Base-by-base conservation (phyloP, 37 sponge, comb jelly and placozoan species). In the Spongia lamella region DNA sequence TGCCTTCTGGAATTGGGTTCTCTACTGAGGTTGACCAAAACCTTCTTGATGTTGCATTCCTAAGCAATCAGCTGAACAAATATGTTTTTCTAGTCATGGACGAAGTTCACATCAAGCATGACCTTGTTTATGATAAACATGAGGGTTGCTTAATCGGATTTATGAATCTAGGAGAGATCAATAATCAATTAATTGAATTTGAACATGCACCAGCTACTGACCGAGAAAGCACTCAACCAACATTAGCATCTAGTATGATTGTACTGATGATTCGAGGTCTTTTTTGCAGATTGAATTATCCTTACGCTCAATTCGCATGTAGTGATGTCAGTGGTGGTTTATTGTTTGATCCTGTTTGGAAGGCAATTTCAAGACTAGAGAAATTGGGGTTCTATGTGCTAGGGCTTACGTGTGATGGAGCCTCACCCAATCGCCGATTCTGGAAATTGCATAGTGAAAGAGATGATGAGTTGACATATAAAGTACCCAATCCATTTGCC, bases 61-160 rank as follows among this genome's bases (percentile, higher is more conserved):
- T 66, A 38, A 37, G 35, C 36, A 38, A 5, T 35, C 37, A 66
- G 9, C 35, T 9, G 3, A 26, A 66, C 33, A 66, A 35, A 35
- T 66, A 31, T 66, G 39, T 66, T 32, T 0, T 35, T 3, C 19
- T 66, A 7, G 33, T 35, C 9, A 31, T 66, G 30, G 40, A 66
- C 36, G 67, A 66, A 15, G 67, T 66, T 37, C 67, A 66, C 67
- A 66, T 35, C 3, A 66, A 35, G 19, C 37, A 66, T 35, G 67
- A 35, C 26, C 36, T 66, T 11, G 67, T 66, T 4, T 66, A 34
- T 14, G 67, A 66, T n/a, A 66, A 66, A 35, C 67, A 66, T 35
- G 11, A 9, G 24, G 67, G 67, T 19, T 1, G 17, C 7, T 6
- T 66, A 4, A 22, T 63, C 3, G 65, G 65, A 24, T 63, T 11